These are phyloP conservation scores for Oscheius sp. DNA, from an alignment of 1,140 invertebrate species.

Conservation along the genomic window DNA sequence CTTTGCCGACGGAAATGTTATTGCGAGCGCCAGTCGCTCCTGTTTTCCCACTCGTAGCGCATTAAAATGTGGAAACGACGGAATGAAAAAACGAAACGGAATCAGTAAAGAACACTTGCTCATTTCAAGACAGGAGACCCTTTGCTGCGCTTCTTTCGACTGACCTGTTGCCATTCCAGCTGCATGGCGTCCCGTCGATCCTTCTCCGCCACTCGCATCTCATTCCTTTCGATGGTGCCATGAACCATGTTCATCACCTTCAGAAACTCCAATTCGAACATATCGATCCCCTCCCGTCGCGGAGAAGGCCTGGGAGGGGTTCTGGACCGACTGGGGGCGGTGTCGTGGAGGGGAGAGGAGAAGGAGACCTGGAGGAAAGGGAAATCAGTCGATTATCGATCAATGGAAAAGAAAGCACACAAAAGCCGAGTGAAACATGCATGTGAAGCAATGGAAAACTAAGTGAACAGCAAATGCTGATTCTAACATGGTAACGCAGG, in stretches of 20 bases:
- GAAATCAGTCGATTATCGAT: background rate
- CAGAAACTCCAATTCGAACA: conserved; percentile 69
- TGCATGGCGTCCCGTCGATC: conserved; percentile 70
- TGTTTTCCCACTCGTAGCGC: too few species aligned
- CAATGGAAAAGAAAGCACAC: background rate
- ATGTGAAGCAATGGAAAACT: background rate
- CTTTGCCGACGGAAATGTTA: too few species aligned
- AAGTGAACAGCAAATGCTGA: too few species aligned
- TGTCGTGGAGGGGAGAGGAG: conserved; percentile 13
- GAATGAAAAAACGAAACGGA: too few species aligned
- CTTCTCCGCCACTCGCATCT: conserved; percentile 70
- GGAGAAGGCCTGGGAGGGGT: background rate
- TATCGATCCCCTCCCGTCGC: background rate
- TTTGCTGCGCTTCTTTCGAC: too few species aligned
- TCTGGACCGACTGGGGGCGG: background rate
- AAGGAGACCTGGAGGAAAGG: conserved; percentile 30
- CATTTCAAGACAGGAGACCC: background rate
- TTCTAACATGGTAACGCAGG: too few species aligned
- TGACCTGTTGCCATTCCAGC: conserved; percentile 74
- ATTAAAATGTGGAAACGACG: too few species aligned
- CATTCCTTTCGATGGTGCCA: conserved; percentile 71
- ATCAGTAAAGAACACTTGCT: background rate
- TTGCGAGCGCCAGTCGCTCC: too few species aligned
- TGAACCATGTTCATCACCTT: conserved; percentile 71
- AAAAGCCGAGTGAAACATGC: background rate